Evolutionary conservation across 1,140 invertebrate genomes (phyloP).

Genomic region (Cydia splendana): DNA sequence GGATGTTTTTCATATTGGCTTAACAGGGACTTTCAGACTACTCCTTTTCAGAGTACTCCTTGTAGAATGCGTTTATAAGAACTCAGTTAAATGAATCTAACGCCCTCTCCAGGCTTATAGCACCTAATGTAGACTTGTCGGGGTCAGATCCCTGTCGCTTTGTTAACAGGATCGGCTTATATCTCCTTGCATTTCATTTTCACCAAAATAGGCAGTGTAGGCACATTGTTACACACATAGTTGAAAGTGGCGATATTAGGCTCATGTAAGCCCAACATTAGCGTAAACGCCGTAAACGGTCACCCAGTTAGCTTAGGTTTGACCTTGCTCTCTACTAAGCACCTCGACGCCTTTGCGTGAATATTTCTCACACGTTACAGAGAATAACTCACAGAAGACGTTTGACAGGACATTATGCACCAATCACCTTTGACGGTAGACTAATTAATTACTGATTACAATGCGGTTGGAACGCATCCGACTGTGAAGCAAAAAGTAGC

Average conservation of each 20-base stretch:
- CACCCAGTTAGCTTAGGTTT: background rate
- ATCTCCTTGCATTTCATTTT: no score
- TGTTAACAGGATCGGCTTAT: no score
- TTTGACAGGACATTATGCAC: background rate
- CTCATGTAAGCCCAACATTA: background rate
- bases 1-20: no score
- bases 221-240: no score
- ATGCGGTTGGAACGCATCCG: slow-evolving; percentile 1
- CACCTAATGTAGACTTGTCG: no score
- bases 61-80: no score
- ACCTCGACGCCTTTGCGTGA: background rate
- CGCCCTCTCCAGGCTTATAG: no score
- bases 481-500: background rate
- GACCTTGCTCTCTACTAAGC: background rate
- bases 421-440: background rate
- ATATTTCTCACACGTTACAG: background rate
- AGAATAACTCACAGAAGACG: background rate
- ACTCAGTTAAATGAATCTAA: no score
- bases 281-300: background rate
- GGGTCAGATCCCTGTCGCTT: no score
- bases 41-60: no score
- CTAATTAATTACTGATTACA: background rate
- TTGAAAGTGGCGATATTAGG: background rate
- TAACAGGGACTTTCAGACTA: no score
- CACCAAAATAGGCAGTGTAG: no score